Conservation (phyloP, 2,888 invertebrate genomes). For the Drosophila mayaguana region DNA sequence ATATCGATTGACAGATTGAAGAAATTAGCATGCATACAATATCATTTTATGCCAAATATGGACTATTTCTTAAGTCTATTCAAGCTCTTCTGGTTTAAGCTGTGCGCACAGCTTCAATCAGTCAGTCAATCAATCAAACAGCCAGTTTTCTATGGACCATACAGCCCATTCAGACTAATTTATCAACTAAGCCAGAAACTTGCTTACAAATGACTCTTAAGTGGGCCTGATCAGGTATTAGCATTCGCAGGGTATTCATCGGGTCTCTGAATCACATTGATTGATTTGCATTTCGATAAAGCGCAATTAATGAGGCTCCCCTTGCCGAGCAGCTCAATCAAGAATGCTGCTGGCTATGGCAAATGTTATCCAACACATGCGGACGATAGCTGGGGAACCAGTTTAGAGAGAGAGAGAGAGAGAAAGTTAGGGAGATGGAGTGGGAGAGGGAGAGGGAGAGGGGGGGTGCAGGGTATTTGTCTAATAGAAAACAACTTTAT, state of each 20-base stretch:
- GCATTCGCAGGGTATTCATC: conserved; percentile 25
- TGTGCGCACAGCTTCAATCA: not conserved
- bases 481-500: conserved; percentile 31
- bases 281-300: conserved; percentile 29
- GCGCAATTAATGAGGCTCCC: conserved; percentile 38
- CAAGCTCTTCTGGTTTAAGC: not conserved
- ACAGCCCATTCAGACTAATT: not conserved
- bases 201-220: not conserved
- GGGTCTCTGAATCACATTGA: not conserved
- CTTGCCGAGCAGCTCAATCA: conserved; percentile 12
- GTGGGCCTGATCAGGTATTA: not conserved
- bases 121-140: not conserved
- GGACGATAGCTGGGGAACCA: conserved; percentile 28
- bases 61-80: not conserved
- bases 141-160: not conserved
- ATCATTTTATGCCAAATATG: not conserved
- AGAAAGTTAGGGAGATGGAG: not conserved
- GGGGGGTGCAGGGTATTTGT: not conserved
- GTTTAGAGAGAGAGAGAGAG: conserved; percentile 11
- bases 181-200: not conserved
- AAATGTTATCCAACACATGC: conserved; percentile 12
- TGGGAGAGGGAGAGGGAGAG: not conserved
- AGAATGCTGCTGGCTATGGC: conserved; percentile 31
- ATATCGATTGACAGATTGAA: not conserved
- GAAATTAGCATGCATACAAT: too few relatives aligned